Evolutionary conservation across 2,113 vertebrate genomes (phyloP).

Genomic region (Rostratula benghalensis): DNA sequence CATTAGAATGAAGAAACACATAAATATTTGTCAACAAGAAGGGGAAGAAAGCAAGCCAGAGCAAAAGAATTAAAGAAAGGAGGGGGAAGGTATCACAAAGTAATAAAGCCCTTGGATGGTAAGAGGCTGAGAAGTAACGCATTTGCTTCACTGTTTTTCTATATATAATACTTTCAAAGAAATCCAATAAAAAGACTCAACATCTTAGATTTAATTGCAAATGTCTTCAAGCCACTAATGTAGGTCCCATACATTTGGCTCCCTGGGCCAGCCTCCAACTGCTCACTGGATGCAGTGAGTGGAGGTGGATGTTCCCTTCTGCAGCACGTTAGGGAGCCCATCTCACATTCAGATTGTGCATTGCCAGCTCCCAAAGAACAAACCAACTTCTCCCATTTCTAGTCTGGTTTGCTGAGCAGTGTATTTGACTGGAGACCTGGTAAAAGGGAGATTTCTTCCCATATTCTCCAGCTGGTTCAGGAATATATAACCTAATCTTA

Average conservation of each 20-base stretch:
- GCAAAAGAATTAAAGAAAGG: background rate
- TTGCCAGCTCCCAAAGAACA: background rate
- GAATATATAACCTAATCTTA: background rate
- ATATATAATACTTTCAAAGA: slow-evolving; percentile 27
- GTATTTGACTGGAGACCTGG: background rate
- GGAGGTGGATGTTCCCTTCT: background rate
- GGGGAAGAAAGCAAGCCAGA: background rate
- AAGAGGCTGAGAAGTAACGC: background rate
- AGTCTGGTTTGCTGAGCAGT: background rate
- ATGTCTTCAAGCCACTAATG: slow-evolving; percentile 11
- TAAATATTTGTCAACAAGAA: background rate
- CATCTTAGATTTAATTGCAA: slow-evolving; percentile 56
- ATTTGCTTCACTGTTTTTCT: slow-evolving; percentile 6
- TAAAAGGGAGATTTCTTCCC: background rate
- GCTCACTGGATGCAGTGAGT: slow-evolving; percentile 23
- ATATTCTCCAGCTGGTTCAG: background rate
- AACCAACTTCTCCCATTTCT: background rate
- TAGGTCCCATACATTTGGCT: slow-evolving; percentile 26
- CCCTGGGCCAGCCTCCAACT: slow-evolving; percentile 42
- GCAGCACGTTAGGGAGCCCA: background rate
- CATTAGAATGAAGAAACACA: background rate
- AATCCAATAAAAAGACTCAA: background rate
- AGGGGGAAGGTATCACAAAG: background rate
- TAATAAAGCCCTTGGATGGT: slow-evolving; percentile 24
- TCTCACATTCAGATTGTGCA: background rate